Evolutionary conservation across 2,113 vertebrate species (phyloP).

Genomic region (Melozone crissalis): DNA sequence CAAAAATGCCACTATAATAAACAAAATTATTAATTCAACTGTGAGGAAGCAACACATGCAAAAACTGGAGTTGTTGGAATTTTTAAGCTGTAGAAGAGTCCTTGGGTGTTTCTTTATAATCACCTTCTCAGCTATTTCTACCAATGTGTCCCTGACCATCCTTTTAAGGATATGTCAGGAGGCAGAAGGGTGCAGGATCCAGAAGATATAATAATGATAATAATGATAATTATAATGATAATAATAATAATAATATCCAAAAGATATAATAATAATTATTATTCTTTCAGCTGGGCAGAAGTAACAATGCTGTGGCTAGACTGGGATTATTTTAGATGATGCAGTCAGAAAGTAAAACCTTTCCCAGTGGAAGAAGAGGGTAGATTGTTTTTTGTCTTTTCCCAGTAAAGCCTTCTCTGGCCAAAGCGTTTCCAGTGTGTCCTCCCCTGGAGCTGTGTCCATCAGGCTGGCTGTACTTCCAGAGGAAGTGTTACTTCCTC

Average conservation of each 20-base stretch:
- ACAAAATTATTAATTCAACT: neutral
- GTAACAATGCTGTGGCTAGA: neutral
- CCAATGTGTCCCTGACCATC: neutral
- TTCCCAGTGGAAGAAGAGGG: neutral
- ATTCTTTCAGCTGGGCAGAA: neutral
- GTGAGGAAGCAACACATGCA: neutral
- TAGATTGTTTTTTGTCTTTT: neutral
- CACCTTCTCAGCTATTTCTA: neutral
- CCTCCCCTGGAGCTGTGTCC: constrained; percentile 41
- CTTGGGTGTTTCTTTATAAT: neutral
- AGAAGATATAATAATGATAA: neutral
- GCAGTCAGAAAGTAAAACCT: neutral
- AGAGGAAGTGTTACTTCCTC: constrained; percentile 44
- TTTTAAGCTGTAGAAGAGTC: neutral
- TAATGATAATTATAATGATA: too few species aligned
- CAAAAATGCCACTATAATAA: neutral
- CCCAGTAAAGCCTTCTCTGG: neutral
- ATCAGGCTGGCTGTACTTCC: constrained; percentile 52
- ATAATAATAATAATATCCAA: neutral
- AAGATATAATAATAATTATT: neutral
- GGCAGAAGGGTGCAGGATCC: neutral
- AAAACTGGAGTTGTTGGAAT: neutral
- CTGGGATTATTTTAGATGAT: neutral
- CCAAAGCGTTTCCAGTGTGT: neutral
- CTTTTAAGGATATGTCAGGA: neutral